phyloP scores from a whole-genome alignment of 2,797 vertebrate genomes.

The Phrynocephalus forsythii region DNA sequence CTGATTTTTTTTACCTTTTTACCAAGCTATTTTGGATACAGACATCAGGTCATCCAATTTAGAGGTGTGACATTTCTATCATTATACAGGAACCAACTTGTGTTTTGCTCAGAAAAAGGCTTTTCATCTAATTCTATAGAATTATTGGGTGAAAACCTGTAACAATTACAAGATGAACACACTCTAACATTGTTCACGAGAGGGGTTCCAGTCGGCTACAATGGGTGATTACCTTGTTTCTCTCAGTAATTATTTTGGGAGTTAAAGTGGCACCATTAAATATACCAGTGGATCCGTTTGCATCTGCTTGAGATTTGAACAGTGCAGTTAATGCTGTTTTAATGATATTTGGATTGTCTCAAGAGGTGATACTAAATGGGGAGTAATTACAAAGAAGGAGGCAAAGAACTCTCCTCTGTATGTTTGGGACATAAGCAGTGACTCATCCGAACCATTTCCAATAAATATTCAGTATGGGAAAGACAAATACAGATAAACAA shows the following conservation, averaged over 20 bases:
- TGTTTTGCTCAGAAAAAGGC: conserved; percentile 3
- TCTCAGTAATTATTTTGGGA: not conserved
- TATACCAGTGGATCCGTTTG: not conserved
- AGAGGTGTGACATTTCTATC: not conserved
- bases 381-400: not conserved
- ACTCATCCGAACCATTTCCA: not conserved
- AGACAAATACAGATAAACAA: not conserved
- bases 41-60: not conserved
- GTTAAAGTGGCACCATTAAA: not conserved
- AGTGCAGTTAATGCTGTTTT: not conserved
- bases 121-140: not conserved
- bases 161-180: not conserved
- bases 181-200: not conserved
- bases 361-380: not conserved
- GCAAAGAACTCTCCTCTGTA: conserved; percentile 13
- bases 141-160: conserved; percentile 13
- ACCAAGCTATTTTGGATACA: not conserved
- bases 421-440: conserved; percentile 6
- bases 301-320: not conserved
- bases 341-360: not conserved
- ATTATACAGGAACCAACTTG: not conserved
- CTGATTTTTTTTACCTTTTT: not conserved
- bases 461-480: not conserved
- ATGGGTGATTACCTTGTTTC: not conserved
- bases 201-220: not conserved